phyloP scores from a whole-genome alignment of 2,113 vertebrate species.

The Gallinago jamesoni region DNA sequence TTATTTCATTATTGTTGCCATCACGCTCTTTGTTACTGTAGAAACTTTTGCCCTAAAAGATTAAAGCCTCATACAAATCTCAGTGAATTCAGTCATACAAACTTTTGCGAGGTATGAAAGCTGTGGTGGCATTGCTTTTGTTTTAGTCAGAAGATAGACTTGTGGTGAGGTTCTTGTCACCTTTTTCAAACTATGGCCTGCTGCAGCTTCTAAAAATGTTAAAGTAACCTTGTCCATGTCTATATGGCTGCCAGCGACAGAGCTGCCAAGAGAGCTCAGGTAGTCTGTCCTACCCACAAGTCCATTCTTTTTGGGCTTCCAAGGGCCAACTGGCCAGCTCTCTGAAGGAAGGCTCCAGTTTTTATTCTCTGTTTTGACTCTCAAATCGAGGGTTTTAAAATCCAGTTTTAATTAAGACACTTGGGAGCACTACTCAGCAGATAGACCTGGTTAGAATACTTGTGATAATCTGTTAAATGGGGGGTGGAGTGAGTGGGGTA shows the following conservation, averaged over 20 bases:
- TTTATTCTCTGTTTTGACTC: neutral
- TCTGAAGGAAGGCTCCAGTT: neutral
- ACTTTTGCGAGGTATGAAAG: neutral
- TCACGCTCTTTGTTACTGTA: neutral
- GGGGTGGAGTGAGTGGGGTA: fast-evolving
- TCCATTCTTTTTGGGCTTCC: neutral
- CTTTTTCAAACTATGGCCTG: neutral
- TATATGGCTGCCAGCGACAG: neutral
- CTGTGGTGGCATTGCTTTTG: neutral
- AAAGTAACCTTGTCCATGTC: neutral
- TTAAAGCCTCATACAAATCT: neutral
- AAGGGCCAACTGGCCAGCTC: neutral
- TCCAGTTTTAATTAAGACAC: neutral
- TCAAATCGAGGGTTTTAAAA: neutral
- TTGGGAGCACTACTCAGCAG: neutral
- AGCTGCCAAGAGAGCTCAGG: neutral
- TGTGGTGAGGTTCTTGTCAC: neutral
- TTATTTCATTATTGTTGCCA: neutral
- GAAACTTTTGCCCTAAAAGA: neutral
- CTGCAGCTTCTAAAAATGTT: neutral
- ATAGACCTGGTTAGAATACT: neutral
- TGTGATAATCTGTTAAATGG: neutral
- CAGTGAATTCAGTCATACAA: neutral
- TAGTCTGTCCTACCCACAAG: neutral
- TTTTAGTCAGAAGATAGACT: neutral